phyloP scores from a whole-genome alignment of 2,888 invertebrate species.

The Sesia apiformis region DNA sequence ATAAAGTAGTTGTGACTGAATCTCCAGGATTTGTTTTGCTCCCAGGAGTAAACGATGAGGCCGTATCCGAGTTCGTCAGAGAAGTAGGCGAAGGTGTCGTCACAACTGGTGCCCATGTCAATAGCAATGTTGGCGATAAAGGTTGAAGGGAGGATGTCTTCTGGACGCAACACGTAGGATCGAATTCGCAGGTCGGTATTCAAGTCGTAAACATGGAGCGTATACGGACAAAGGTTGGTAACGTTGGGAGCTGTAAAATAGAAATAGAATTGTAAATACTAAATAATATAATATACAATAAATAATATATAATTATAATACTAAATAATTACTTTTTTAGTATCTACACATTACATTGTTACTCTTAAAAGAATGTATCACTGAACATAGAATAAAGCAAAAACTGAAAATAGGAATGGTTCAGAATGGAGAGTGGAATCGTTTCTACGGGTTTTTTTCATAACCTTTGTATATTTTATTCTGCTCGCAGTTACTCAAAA shows the following conservation, averaged over 20 bases:
- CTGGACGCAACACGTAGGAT: conserved; percentile 79
- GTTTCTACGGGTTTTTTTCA: too few relatives aligned
- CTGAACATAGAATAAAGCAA: too few relatives aligned
- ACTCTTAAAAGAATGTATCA: too few relatives aligned
- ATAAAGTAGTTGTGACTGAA: conserved; percentile 85
- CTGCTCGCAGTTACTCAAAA: too few relatives aligned
- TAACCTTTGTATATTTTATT: too few relatives aligned
- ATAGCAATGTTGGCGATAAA: conserved; percentile 92
- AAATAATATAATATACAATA: too few relatives aligned
- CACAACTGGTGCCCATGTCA: conserved; percentile 82
- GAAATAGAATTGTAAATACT: too few relatives aligned
- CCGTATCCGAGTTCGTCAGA: conserved; percentile 90
- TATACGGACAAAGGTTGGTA: conserved; percentile 85
- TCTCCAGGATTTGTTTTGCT: conserved; percentile 85
- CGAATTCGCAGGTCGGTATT: conserved; percentile 81
- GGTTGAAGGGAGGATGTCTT: conserved; percentile 83
- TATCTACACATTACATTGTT: too few relatives aligned
- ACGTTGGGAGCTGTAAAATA: conserved; percentile 53
- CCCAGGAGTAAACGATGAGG: conserved; percentile 85
- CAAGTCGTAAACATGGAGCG: conserved; percentile 84
- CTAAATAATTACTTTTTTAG: background rate
- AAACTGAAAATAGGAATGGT: background rate
- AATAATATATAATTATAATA: background rate
- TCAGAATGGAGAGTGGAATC: too few relatives aligned
- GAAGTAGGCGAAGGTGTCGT: conserved; percentile 86